Evolutionary conservation across 2,113 vertebrate genomes (phyloP).

Genomic region (Cololabis saira): DNA sequence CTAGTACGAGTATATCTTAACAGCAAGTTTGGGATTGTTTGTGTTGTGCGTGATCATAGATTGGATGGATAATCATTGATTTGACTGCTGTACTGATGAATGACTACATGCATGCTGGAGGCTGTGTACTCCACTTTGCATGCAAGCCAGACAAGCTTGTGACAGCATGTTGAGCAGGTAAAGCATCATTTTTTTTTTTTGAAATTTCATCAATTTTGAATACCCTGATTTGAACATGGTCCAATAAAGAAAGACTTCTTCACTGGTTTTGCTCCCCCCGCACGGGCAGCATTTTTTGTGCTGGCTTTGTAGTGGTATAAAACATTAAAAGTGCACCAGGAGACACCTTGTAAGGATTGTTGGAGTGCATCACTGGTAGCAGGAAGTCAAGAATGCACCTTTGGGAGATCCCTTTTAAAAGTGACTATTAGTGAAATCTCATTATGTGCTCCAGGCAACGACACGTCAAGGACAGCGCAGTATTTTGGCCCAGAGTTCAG

Average conservation of each 20-base stretch:
- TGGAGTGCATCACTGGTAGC: constrained; percentile 20
- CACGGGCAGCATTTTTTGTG: constrained; percentile 62
- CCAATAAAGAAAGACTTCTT: constrained; percentile 32
- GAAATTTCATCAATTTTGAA: constrained; percentile 12
- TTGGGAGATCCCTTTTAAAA: constrained; percentile 55
- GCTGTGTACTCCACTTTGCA: constrained; percentile 22
- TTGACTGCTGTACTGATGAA: constrained; percentile 15
- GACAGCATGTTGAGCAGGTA: constrained; percentile 22
- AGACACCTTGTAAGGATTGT: constrained; percentile 34
- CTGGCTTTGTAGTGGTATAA: constrained; percentile 64
- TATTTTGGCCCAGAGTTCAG: constrained; percentile 41
- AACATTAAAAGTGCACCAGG: constrained; percentile 34
- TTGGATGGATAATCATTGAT: background rate
- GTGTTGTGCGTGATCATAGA: background rate
- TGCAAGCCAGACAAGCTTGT: constrained; percentile 38
- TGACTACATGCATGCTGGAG: constrained; percentile 57
- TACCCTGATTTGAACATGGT: constrained; percentile 69
- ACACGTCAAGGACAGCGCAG: constrained; percentile 46
- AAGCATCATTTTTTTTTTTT: too few species aligned
- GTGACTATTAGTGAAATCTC: constrained; percentile 34
- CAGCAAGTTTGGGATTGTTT: constrained; percentile 17
- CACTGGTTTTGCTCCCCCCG: constrained; percentile 32
- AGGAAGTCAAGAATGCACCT: constrained; percentile 51
- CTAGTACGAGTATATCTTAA: background rate
- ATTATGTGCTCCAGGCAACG: constrained; percentile 49